Conservation (phyloP, 2,113 vertebrate genomes). For the Empidonax alnorum region DNA sequence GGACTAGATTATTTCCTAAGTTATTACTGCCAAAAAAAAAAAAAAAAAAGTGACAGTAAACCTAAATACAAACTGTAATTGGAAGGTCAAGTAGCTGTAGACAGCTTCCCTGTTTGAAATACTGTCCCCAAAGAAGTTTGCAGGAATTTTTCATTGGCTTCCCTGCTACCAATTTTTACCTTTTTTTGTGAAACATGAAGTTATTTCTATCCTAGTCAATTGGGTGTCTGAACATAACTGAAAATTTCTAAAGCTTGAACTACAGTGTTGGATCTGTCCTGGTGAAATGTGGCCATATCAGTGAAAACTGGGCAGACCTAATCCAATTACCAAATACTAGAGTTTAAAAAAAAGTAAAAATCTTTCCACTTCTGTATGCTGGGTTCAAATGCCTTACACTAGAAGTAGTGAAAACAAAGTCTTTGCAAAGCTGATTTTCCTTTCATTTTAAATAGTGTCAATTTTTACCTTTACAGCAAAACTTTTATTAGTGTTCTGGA, state of each 20-base stretch:
- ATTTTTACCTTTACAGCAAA: neutral
- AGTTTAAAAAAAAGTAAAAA: no score
- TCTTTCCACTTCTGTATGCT: neutral
- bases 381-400: neutral
- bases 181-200: neutral
- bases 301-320: neutral
- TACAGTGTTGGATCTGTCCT: neutral
- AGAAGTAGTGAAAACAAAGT: neutral
- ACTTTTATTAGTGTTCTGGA: neutral
- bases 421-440: fast-evolving
- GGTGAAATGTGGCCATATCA: neutral
- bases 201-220: neutral
- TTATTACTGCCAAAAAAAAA: neutral
- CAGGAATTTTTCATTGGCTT: neutral
- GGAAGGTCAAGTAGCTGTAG: neutral
- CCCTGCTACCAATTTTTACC: neutral
- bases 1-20: neutral
- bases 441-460: neutral
- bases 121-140: neutral
- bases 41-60: neutral
- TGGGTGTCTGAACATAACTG: neutral
- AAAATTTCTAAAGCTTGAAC: neutral
- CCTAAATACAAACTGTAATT: neutral
- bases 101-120: neutral
- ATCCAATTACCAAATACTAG: neutral